These are phyloP conservation scores for Neodon shergylaensis DNA, from an alignment of 2,113 vertebrate species.

Conservation along the genomic window DNA sequence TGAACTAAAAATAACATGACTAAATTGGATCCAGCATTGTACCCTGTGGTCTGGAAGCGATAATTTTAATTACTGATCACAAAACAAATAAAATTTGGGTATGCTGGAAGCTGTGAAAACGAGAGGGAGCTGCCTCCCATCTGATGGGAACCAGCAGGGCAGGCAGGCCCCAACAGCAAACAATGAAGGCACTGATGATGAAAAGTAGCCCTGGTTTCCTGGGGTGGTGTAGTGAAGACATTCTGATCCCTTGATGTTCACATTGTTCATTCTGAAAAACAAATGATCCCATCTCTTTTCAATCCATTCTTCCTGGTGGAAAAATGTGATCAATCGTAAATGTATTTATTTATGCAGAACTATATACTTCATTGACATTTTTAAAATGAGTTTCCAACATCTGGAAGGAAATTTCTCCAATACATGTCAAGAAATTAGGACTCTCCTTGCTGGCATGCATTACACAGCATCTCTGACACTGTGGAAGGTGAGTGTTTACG, in stretches of 20 bases:
- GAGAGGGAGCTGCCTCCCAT: slow-evolving; percentile 62
- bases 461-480: neutral
- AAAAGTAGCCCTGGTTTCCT: neutral
- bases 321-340: slow-evolving; percentile 62
- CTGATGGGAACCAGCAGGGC: neutral
- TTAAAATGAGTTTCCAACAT: slow-evolving; percentile 62
- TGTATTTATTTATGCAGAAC: slow-evolving; percentile 69
- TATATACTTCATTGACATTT: slow-evolving; percentile 62
- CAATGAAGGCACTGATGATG: neutral
- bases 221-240: neutral
- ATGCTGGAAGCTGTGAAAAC: slow-evolving; percentile 37
- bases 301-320: slow-evolving; percentile 43
- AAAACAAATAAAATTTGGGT: slow-evolving; percentile 66
- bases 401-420: slow-evolving; percentile 22
- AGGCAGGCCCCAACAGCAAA: slow-evolving; percentile 3
- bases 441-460: neutral
- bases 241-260: neutral
- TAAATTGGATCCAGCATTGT: slow-evolving; percentile 58
- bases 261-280: slow-evolving; percentile 47
- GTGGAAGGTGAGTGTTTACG: neutral
- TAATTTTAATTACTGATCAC: slow-evolving; percentile 69
- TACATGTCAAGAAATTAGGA: slow-evolving; percentile 48
- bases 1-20: slow-evolving; percentile 45
- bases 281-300: slow-evolving; percentile 28
- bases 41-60: slow-evolving; percentile 54